phyloP scores from a whole-genome alignment of 2,113 vertebrate genomes.

The human (Homo sapiens) region DNA sequence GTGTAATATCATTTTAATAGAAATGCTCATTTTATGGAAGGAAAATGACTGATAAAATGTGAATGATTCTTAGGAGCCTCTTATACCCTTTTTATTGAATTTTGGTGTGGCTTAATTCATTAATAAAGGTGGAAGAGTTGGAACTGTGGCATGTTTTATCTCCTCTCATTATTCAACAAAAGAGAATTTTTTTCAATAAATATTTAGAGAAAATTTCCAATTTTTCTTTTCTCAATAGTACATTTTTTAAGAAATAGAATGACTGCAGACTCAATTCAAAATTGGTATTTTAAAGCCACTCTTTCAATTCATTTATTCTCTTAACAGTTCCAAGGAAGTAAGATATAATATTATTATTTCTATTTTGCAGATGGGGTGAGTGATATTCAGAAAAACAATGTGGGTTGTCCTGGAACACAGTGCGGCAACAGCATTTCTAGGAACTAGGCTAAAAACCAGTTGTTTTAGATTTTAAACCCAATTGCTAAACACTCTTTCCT shows the following conservation, averaged over 20 bases:
- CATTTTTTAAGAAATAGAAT: background rate
- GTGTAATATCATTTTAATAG: constrained; percentile 68
- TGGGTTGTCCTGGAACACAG: background rate
- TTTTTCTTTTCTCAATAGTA: constrained; percentile 44
- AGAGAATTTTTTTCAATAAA: background rate
- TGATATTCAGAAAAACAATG: background rate
- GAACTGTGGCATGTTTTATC: constrained; percentile 48
- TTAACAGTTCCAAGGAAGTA: background rate
- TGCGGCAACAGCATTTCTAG: background rate
- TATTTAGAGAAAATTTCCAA: constrained; percentile 52
- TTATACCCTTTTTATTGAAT: constrained; percentile 55
- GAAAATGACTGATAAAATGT: constrained; percentile 65
- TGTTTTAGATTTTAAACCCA: constrained; percentile 5
- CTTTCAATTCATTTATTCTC: background rate
- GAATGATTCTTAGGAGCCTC: constrained; percentile 57
- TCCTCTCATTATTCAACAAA: constrained; percentile 42
- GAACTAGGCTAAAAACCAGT: background rate
- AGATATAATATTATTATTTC: background rate
- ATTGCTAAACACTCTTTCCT: background rate
- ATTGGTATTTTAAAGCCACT: background rate
- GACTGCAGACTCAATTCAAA: constrained; percentile 31
- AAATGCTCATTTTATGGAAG: constrained; percentile 64
- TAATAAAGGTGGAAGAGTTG: constrained; percentile 52
- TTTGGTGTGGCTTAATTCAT: constrained; percentile 64
- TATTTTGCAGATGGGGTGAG: background rate